Evolutionary conservation across 92 coral and sea anemone species (phyloP), one percentile per base, ranked within the genome.

Genomic region (Anthopleura xanthogrammica): DNA sequence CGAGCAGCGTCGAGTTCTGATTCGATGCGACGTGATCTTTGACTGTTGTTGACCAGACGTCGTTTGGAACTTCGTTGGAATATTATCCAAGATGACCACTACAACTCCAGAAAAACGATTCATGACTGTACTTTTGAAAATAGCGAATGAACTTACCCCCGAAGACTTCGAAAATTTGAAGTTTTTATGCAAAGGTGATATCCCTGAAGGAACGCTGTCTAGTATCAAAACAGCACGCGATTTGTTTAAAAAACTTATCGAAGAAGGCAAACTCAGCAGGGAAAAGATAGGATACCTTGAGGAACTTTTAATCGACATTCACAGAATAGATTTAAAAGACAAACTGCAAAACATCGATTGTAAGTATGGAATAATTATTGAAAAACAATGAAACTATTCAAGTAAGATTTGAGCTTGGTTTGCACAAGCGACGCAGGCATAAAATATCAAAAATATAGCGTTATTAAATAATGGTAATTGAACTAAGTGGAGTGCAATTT

Each of bases 181-280:
- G 75, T 84, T 84, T 77, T 29, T 77, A 11, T 83, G 80, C 74
- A 75, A 55, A 6, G 55, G 42, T 16, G 36, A 5, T 12, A 77
- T 75, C 54, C 29, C 86, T 10, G 66, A 23, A 7, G 77, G 48
- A 46, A 39, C 10, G 60, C 54, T 77, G 42, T 16, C 40, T 41
- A 12, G 0, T 17, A 70, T 77, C 58, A 64, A 68, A 4, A 40
- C 24, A 58, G 41, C 82, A 7, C 48, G 29, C 42, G 77, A 84
- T 64, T 55, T 84, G 23, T 78, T 84, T 68, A 72, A 84, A 36
- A 50, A 60, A 77, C 42, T 83, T 16, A 57, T 75, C 5, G 39
- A 24, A 16, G n/a, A 5, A 56, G 62, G 52, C 10, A 10, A 20
- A 6, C 40, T 84, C 41, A 77, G 55, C 20, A 11, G 65, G 41